Evolutionary conservation across 2,797 vertebrate species (phyloP), one percentile per base, ranked within the genome.

Genomic region (Periparus ater): DNA sequence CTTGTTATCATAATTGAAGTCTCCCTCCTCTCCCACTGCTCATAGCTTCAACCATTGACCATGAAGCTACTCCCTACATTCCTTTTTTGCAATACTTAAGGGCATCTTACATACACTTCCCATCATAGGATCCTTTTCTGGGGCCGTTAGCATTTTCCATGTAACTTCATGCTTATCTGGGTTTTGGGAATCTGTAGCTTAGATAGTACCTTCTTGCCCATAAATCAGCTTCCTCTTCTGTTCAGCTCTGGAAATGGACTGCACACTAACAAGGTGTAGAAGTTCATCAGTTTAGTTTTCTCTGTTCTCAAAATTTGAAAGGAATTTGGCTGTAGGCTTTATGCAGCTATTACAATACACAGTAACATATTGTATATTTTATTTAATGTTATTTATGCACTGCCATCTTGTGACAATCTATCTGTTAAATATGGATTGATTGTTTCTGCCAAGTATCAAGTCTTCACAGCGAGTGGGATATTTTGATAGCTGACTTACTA

Each of bases 321-420:
- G 76, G 10, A 77, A 65, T 75, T 72, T 58, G n/a, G 32, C 34
- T 81, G 19, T n/a, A 81, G 32, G 10, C 8, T 54, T 89, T 36
- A 36, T 30, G 38, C 32, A 78, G 44, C 50, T 89, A 3, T 55
- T 75, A 57, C 23, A 77, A 63, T 38, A 45, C 26, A 38, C 1
- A 2, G 19, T 40, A 67, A 48, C 15, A 45, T 27, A 40, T 4
- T 76, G n/a, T 53, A 4, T 82, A 34, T 95, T 91, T 90, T 85
- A 82, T 60, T 83, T 38, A 85, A 79, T 44, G 30, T 55, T 66
- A 89, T 55, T 85, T 85, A 89, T 67, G 91, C 92, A 85, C 63
- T 92, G 81, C 84, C 81, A 92, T 93, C 92, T 92, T 91, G 84
- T 94, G 85, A 91, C 86, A 91, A 2, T 42, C 63, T 32, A 1